Base-by-base conservation (phyloP, 2,113 vertebrate species). In the Notarius quadriscutis region DNA sequence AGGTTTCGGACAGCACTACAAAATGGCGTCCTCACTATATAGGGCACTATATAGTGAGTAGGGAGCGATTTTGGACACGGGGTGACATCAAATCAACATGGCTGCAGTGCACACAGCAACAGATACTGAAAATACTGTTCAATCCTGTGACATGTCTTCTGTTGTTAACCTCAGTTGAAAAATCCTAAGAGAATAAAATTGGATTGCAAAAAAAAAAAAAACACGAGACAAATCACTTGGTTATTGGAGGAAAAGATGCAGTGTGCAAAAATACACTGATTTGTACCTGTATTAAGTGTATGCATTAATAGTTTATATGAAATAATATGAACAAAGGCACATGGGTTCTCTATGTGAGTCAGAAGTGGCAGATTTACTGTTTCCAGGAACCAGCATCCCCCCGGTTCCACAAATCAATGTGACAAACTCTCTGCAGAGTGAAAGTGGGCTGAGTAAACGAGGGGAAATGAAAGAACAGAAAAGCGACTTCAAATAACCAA, bases 351-450 rank as follows among this genome's bases (percentile, higher is more conserved):
- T 18, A 17, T 12, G 15, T 30, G 57, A 85, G 72, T 51, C 48
- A 85, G 58, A 18, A 12, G 58, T 65, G 60, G 15, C 58, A 53
- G 60, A 79, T 63, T 79, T 86, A 86, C 12, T 53, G 48, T 51
- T 86, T 67, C 84, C 74, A 55, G 55, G 74, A 86, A 79, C 22
- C 74, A 62, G 71, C 30, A 60, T 75, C n/a, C 18, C 84, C 48
- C 41, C 17, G 1, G 55, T 25, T 63, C 14, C 55, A 62, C 63
- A 62, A 85, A 85, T 85, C 58, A 77, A 60, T 22, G 2, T 5
- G 5, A 14, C 22, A 50, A 75, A 41, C 67, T 57, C 63, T 84
- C 27, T 41, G 20, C 55, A 75, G 30, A 58, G n/a, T 27, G 53
- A 77, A 83, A 65, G 41, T 9, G 57, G 7, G 27, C 7, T 65